Conservation (phyloP, 2,113 vertebrate species). For the Urocitellus parryii region DNA sequence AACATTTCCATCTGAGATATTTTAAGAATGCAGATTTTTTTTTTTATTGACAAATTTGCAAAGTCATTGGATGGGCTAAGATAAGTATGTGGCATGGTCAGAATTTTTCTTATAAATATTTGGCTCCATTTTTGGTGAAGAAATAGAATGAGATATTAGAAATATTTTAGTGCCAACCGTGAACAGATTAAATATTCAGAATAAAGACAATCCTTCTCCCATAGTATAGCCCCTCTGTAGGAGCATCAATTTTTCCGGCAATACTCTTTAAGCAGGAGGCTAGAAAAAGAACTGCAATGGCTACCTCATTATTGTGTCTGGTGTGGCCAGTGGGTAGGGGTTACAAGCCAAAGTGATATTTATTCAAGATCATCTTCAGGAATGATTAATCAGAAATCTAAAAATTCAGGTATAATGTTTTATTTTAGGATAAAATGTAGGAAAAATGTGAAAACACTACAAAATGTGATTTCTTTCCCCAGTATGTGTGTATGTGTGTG, state of each 20-base stretch:
- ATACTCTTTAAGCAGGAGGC: not conserved
- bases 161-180: not conserved
- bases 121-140: not conserved
- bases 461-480: not conserved
- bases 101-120: not conserved
- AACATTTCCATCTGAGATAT: not conserved
- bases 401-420: not conserved
- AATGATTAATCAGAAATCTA: not conserved
- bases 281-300: not conserved
- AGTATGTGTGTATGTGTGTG: too few species aligned
- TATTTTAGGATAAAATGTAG: not conserved
- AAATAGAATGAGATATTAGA: not conserved
- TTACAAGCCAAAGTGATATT: not conserved
- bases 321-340: not conserved
- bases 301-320: not conserved
- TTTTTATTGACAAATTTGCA: not conserved
- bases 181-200: not conserved
- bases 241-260: not conserved
- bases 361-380: not conserved
- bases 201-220: not conserved
- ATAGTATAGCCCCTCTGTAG: not conserved
- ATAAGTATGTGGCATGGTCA: not conserved
- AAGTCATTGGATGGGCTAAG: not conserved
- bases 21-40: not conserved
- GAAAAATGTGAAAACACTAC: not conserved